Base-by-base conservation (phyloP, 2,888 invertebrate species). In the Lysandra coridon region DNA sequence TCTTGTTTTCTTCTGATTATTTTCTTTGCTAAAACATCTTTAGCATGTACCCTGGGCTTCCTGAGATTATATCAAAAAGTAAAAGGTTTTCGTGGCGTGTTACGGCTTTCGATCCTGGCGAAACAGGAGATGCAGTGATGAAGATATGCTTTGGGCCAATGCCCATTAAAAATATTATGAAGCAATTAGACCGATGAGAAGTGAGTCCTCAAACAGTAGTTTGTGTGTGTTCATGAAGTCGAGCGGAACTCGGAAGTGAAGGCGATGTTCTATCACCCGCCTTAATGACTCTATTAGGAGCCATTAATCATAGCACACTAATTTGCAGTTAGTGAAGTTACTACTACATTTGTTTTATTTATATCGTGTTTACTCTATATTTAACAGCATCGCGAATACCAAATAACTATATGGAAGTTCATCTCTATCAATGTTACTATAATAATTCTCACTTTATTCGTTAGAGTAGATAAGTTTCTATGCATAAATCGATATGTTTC, bases 191-290 rank as follows among this genome's bases (percentile, higher is more conserved):
- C 14, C 33, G 23, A 74, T 23, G 74, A 23, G 23, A 44, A 44
- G 74, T 23, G 40, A 74, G 7, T 73, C 40, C 73, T 17, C n/a
- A 40, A 17, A 73, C 74, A 69, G 69, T 37, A 37, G 37, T 69
- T 69, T 69, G 74, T 74, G 7, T 33, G 76, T 53, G 14, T 17
- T 76, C 30, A 76, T 49, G 33, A 76, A 53, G 53, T 57, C 57
- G n/a, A 44, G 74, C 44, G 74, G 74, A 76, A 76, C 53, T 76
- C n/a, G 74, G 74, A 76, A 76, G 76, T 76, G 76, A 76, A 76
- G 53, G 53, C 30, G 53, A 53, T 17, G 12, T 76, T 30, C 33
- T 57, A 33, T 76, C 76, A 17, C 57, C 30, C 30, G 33, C 57
- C 76, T 44, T 76, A 76, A 53, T 74, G 44, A 57, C 53, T 76